A percentile compares a stretch with the other conserved stretches of the same genome.
Conservation (phyloP, 2,797 vertebrate species). For the Pagetopsis macropterus region DNA sequence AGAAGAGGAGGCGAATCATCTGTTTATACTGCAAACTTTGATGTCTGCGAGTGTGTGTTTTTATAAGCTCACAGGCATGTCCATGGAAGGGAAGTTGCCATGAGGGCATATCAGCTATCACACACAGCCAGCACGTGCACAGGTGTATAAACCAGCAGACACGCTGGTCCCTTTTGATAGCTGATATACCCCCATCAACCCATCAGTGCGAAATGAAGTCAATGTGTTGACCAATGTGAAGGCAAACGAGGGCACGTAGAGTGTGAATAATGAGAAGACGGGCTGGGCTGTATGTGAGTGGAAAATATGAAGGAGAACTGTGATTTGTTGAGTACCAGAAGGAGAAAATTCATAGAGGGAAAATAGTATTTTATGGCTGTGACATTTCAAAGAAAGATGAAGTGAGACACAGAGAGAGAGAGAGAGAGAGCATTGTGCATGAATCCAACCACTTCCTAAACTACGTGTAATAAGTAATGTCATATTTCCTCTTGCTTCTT, state of each 20-base stretch:
- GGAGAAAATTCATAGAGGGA: slow-evolving; percentile 48
- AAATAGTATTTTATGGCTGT: slow-evolving; percentile 55
- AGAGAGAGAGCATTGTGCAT: slow-evolving; percentile 35
- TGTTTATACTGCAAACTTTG: slow-evolving; percentile 61
- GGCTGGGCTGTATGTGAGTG: slow-evolving; percentile 38
- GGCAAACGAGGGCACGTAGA: slow-evolving; percentile 56
- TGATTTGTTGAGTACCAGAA: slow-evolving; percentile 62
- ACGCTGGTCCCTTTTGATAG: slow-evolving; percentile 64
- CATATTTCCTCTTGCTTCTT: slow-evolving; percentile 72
- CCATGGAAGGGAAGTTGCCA: slow-evolving; percentile 61
- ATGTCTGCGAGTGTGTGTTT: slow-evolving; percentile 68
- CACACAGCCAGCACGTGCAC: slow-evolving; percentile 62
- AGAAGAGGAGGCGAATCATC: slow-evolving; percentile 29
- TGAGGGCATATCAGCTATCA: slow-evolving; percentile 78
- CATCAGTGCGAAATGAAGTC: slow-evolving; percentile 62
- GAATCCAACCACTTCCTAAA: slow-evolving; percentile 61
- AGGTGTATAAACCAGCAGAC: slow-evolving; percentile 77
- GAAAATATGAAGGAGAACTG: slow-evolving; percentile 46
- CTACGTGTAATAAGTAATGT: slow-evolving; percentile 72
- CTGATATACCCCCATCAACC: slow-evolving; percentile 66
- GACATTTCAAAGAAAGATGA: slow-evolving; percentile 55
- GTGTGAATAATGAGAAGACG: slow-evolving; percentile 41
- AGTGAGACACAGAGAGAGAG: slow-evolving; percentile 50
- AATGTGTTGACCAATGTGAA: slow-evolving; percentile 57
- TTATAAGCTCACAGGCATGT: slow-evolving; percentile 69